Evolutionary conservation across 2,888 invertebrate genomes (phyloP), one percentile per base, ranked within the genome.

Genomic region (Psylliodes chrysocephalus): DNA sequence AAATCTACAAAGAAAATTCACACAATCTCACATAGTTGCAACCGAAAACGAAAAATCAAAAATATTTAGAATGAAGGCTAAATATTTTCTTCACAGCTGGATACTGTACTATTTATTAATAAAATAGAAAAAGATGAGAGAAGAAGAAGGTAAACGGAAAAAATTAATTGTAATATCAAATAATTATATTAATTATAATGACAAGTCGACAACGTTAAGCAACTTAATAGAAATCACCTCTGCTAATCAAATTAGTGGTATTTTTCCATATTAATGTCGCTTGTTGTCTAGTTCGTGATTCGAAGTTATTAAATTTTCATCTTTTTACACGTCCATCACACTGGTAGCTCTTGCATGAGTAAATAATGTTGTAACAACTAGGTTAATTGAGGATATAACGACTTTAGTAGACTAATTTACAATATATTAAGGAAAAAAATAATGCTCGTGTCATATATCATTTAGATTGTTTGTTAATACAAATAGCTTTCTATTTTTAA

Each of bases 371-470:
- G 46, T 14, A 46, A 46, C 44, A 17, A 17, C 10, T 17, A 44
- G 42, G 17, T 14, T 46, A 46, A 46, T 46, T 46, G 46, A 46
- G 46, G 46, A 19, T 44, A 44, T 44, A 17, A 44, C 17, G 44
- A 46, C 46, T 46, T 46, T 12, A 46, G 46, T 46, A 12, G 46
- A 25, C 46, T 46, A 46, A 46, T 46, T 22, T 46, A 35, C 14
- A 14, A 35, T 14, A 35, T 35, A 35, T 35, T 35, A 14, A 12
- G 10, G 35, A 35, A 35, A 35, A 14, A 35, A 22, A 22, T 22
- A 22, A 10, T 8, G 6, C 1, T 30, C 30, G 8, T 30, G 30
- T 30, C 30, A 8, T 30, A 8, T 30, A 30, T 8, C 10, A 30
- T 10, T 8, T 30, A 10, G 1, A 30, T 3, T 35, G 12, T 12